Evolutionary conservation across 2,797 vertebrate genomes (phyloP).

Genomic region (Phataginus tricuspis): DNA sequence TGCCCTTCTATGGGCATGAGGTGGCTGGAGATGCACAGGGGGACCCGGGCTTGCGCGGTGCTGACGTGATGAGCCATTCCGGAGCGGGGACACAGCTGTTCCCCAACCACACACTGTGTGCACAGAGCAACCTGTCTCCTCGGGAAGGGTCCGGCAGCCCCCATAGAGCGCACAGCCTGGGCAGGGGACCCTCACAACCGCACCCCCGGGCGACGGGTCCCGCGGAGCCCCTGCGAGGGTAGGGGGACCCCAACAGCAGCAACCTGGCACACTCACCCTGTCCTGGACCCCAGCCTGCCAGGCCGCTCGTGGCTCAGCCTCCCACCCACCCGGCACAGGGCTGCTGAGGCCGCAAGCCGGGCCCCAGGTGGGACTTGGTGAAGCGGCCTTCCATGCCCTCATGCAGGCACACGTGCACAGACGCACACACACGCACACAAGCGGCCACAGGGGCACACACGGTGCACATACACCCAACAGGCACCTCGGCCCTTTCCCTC

Average conservation of each 20-base stretch:
- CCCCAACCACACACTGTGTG: background rate
- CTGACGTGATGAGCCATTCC: background rate
- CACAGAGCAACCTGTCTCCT: background rate
- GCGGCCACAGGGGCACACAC: fast-evolving
- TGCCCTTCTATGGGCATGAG: conserved; percentile 83
- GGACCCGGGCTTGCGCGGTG: background rate
- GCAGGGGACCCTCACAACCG: background rate
- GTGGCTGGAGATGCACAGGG: background rate
- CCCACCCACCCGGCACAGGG: fast-evolving
- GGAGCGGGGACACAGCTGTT: conserved; percentile 18
- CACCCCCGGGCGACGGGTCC: background rate
- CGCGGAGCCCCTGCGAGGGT: background rate
- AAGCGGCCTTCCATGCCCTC: fast-evolving
- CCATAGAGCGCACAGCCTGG: background rate
- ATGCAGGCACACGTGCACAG: fast-evolving
- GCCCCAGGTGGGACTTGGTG: fast-evolving
- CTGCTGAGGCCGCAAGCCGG: too few relatives aligned
- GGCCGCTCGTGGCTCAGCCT: background rate
- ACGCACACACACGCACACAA: fast-evolving
- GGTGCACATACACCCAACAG: fast-evolving
- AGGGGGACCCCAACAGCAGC: fast-evolving
- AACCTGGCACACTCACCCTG: fast-evolving
- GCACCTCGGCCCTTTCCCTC: fast-evolving
- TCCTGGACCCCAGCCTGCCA: background rate
- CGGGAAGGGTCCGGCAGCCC: fast-evolving